A percentile compares a stretch with the other conserved stretches of the same genome.
phyloP scores from a whole-genome alignment of 92 coral and sea anemone species.

The Bergia puertoricense region DNA sequence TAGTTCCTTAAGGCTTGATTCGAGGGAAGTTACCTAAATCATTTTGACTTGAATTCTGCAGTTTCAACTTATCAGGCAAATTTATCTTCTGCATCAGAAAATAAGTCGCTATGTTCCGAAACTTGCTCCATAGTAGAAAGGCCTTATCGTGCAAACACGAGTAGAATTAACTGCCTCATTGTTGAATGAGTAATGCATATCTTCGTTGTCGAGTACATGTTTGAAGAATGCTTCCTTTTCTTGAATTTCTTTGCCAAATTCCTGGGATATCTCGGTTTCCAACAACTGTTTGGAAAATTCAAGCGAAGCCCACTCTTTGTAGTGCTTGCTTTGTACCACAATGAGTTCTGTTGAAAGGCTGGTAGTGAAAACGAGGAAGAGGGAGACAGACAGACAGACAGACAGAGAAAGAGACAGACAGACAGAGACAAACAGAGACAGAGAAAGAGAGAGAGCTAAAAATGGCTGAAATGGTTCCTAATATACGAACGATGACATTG shows the following conservation, averaged over 20 bases:
- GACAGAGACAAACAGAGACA: too few relatives aligned
- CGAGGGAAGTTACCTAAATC: not conserved
- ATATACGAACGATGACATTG: too few relatives aligned
- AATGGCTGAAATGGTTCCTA: too few relatives aligned
- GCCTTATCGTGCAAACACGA: conserved; percentile 18
- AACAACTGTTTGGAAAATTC: not conserved
- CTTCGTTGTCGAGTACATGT: not conserved
- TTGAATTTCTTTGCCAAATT: not conserved
- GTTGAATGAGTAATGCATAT: not conserved
- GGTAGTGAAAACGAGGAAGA: not conserved
- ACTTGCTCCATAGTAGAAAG: not conserved
- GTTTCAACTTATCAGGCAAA: not conserved
- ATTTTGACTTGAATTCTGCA: conserved; percentile 2
- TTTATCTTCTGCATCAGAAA: not conserved
- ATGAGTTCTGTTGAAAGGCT: not conserved
- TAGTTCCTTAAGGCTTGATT: conserved; percentile 2
- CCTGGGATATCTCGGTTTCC: not conserved
- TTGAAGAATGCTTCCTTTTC: not conserved
- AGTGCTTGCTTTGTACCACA: not conserved
- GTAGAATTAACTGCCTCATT: not conserved
- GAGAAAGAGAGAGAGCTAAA: too few relatives aligned
- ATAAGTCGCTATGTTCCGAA: not conserved
- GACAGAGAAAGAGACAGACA: too few relatives aligned
- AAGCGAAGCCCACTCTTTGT: conserved; percentile 24
- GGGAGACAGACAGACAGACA: too few relatives aligned